Evolutionary conservation across 2,888 invertebrate genomes (phyloP), one percentile per base, ranked within the genome.

Genomic region (Hypercompe scribonia): DNA sequence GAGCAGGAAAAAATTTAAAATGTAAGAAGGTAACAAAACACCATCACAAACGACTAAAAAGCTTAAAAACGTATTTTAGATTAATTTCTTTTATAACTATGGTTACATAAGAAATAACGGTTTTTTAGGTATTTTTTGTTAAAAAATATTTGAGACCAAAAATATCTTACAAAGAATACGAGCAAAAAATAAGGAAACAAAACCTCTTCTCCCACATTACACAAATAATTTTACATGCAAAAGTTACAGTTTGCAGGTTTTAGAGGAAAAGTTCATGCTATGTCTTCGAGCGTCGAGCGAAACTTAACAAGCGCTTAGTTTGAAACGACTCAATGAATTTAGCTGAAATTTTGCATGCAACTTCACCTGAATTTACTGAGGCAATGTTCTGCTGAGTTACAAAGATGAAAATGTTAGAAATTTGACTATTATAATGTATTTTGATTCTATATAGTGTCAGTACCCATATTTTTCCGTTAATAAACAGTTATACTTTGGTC

Each of bases 281-380:
- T 77, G 71, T 74, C 76, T 82, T 68, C 64, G 64, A 74, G 74
- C 76, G 70, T 46, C 31, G 68, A 46, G 70, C 3, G 36, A 72
- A 83, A 78, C 63, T 83, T 81, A 74, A 58, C 39, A 34, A 73
- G 54, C 76, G 46, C 42, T 77, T 80, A 76, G 70, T 81, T 79
- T 80, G 77, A 78, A 80, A 78, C 78, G 77, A 81, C 71, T 77
- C 80, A 81, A 81, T 83, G 77, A 83, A 81, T 83, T 72, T 72
- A 70, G 63, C 50, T 75, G 75, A 72, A 75, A 72, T 64, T 75
- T 75, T 75, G 70, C 64, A 72, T 72, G 69, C 72, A 75, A 42
- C 67, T 72, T 66, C 36, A 69, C 18, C 39, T 21, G 33, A 33
- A 69, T 68, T 68, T 63, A 63, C 50, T 50, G 69, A 61, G 69